Evolutionary conservation across 2,888 invertebrate genomes (phyloP).

Genomic region (Netelia melanura): DNA sequence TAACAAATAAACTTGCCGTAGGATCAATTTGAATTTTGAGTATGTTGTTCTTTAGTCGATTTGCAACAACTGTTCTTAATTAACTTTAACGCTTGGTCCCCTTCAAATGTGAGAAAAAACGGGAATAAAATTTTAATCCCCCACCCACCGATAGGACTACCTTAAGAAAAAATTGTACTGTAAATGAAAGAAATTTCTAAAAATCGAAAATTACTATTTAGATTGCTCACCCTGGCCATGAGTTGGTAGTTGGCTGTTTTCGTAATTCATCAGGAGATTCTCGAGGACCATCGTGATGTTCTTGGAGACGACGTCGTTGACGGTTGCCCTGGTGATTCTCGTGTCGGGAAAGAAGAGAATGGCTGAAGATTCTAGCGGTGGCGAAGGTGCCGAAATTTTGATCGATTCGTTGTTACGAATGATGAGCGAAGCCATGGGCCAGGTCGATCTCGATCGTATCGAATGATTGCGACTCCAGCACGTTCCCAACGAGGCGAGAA

Average conservation of each 20-base stretch:
- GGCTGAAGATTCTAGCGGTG: constrained; percentile 24
- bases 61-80: no score
- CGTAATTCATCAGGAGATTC: constrained; percentile 95
- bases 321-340: constrained; percentile 85
- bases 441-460: constrained; percentile 54
- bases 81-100: no score
- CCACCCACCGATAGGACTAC: no score
- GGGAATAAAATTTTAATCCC: no score
- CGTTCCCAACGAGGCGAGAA: constrained; percentile 72
- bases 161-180: neutral
- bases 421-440: constrained; percentile 52
- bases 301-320: constrained; percentile 91
- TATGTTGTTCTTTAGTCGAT: no score
- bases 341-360: constrained; percentile 43
- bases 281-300: constrained; percentile 95
- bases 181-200: neutral
- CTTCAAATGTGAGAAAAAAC: no score
- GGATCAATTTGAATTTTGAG: no score
- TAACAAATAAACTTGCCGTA: no score
- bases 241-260: constrained; percentile 95
- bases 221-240: constrained; percentile 91
- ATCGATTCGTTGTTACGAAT: constrained; percentile 32
- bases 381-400: constrained; percentile 43
- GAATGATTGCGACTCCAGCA: constrained; percentile 72
- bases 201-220: neutral